Evolutionary conservation across 2,888 invertebrate genomes (phyloP).

Genomic region (Silvanus unidentatus): DNA sequence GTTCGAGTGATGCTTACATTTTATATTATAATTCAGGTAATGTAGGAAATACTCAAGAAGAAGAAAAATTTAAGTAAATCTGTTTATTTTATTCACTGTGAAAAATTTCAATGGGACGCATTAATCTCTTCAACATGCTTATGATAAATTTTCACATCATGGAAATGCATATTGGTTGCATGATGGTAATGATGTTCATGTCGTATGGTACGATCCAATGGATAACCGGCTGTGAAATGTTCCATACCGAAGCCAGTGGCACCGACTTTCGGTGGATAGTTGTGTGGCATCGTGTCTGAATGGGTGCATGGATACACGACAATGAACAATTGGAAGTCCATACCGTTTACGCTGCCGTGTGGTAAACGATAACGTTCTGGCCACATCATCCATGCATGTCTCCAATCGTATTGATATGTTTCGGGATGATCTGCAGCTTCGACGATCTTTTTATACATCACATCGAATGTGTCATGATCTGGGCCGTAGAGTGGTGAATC

Average conservation of each 20-base stretch:
- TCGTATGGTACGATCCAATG: constrained; percentile 63
- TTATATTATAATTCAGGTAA: no score
- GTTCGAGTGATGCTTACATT: no score
- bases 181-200: constrained; percentile 52
- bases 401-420: constrained; percentile 51
- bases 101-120: no score
- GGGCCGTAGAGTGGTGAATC: constrained; percentile 59
- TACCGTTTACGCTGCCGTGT: constrained; percentile 60
- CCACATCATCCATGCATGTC: constrained; percentile 60
- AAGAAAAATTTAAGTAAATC: no score
- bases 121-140: constrained; percentile 30
- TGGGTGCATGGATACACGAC: constrained; percentile 42
- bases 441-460: constrained; percentile 59
- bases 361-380: constrained; percentile 65
- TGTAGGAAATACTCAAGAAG: no score
- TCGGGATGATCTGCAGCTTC: constrained; percentile 44
- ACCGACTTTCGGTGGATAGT: constrained; percentile 25
- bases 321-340: constrained; percentile 51
- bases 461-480: constrained; percentile 59
- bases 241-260: constrained; percentile 44
- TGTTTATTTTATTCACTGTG: no score
- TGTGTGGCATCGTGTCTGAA: constrained; percentile 28
- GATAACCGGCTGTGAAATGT: constrained; percentile 63
- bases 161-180: constrained; percentile 62
- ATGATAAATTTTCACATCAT: constrained; percentile 62